A percentile compares a stretch with the other conserved stretches of the same genome.
Evolutionary conservation across 2,888 invertebrate species (phyloP).

Genomic region (Drosophila mettleri): DNA sequence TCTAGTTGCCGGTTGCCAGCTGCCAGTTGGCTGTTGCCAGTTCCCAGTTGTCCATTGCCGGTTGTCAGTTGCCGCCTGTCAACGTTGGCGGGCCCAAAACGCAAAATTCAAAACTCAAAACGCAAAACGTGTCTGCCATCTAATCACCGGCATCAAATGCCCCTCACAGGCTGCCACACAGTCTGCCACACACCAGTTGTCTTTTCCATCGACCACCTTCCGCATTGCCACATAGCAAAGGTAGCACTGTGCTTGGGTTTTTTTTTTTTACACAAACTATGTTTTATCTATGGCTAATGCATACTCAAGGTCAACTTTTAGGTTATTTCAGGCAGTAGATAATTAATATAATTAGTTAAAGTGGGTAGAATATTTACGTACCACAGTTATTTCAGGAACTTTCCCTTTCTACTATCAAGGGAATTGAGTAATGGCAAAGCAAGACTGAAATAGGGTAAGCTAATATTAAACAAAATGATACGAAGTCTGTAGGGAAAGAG

Average conservation of each 20-base stretch:
- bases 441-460: neutral
- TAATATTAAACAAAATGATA: neutral
- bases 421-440: neutral
- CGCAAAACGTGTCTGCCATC: constrained; percentile 61
- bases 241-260: neutral
- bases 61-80: constrained; percentile 55
- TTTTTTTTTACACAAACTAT: neutral
- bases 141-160: constrained; percentile 71
- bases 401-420: neutral
- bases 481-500: no score
- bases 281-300: neutral
- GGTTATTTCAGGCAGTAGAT: neutral
- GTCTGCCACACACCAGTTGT: constrained; percentile 3
- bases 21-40: no score
- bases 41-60: constrained; percentile 22
- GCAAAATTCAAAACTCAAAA: constrained; percentile 31
- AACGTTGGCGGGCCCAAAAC: constrained; percentile 70
- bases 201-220: neutral
- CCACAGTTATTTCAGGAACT: neutral
- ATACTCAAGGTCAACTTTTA: neutral
- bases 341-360: neutral
- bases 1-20: constrained; percentile 21
- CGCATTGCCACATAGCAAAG: constrained; percentile 1
- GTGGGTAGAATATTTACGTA: neutral
- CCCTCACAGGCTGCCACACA: constrained; percentile 52